These are phyloP conservation scores for Trichomycterus rosablanca DNA, from an alignment of 2,113 vertebrate species.

Conservation along the genomic window DNA sequence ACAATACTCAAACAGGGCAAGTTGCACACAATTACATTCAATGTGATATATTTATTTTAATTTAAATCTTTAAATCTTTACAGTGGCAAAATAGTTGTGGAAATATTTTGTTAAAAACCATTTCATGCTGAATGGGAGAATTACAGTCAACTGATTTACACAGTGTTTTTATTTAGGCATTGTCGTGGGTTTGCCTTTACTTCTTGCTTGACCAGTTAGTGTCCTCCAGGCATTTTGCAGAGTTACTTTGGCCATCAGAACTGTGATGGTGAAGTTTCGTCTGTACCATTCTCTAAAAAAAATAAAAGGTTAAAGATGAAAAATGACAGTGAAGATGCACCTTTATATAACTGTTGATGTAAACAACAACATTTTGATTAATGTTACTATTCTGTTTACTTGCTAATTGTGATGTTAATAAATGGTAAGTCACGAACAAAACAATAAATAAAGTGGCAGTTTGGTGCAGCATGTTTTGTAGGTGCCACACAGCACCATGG, in stretches of 20 bases:
- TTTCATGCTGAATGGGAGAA: neutral
- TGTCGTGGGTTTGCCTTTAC: constrained; percentile 39
- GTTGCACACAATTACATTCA: no score
- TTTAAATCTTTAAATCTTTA: no score
- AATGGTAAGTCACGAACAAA: no score
- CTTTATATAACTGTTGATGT: neutral
- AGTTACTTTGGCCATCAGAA: constrained; percentile 82
- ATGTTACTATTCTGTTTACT: neutral
- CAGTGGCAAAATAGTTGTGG: no score
- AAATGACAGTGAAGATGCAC: neutral
- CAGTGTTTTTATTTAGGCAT: constrained; percentile 39
- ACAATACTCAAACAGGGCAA: no score
- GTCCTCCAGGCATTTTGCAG: constrained; percentile 70
- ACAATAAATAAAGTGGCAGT: no score
- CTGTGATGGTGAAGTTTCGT: constrained; percentile 85
- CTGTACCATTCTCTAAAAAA: constrained; percentile 83
- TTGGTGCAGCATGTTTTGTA: no score
- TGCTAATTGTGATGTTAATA: no score
- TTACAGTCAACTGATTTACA: neutral
- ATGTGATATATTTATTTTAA: no score
- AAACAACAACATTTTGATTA: neutral
- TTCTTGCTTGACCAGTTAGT: constrained; percentile 50
- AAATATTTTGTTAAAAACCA: neutral
- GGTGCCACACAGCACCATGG: no score
- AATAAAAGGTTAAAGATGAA: neutral